Percentiles rank a stretch among this genome's conserved stretches.
phyloP scores from a whole-genome alignment of 2,113 vertebrate species.

The Parus major region DNA sequence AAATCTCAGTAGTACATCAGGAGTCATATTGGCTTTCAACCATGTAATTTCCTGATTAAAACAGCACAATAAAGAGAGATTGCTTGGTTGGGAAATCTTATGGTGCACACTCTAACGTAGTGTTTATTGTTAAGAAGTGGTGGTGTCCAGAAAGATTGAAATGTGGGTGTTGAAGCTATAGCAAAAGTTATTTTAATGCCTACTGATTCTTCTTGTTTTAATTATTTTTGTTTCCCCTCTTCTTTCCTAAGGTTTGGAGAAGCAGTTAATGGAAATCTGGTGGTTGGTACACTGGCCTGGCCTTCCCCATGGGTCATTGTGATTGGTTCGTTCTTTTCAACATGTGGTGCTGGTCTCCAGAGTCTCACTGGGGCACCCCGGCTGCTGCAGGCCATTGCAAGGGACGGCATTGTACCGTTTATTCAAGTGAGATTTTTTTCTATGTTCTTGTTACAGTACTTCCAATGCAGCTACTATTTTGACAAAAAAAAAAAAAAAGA shows the following conservation, averaged over 20 bases:
- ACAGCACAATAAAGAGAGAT: neutral
- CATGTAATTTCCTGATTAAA: neutral
- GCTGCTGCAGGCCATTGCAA: constrained; percentile 92
- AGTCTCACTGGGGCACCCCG: constrained; percentile 94
- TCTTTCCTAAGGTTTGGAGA: constrained; percentile 85
- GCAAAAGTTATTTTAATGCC: neutral
- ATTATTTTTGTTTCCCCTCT: neutral
- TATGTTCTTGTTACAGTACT: neutral
- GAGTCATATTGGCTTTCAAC: neutral
- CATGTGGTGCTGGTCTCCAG: constrained; percentile 93
- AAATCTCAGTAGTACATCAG: neutral
- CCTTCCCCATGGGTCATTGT: constrained; percentile 98
- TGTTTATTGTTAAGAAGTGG: neutral
- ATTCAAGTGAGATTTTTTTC: constrained; percentile 78
- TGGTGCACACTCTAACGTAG: fast-evolving
- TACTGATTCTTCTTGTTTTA: neutral
- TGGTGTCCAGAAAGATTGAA: neutral
- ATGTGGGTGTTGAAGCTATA: neutral
- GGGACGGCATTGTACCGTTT: constrained; percentile 93
- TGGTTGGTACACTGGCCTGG: constrained; percentile 94
- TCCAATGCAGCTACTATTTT: neutral
- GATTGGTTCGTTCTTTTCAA: constrained; percentile 97
- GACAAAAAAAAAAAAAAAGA: too few species aligned
- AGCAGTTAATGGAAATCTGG: constrained; percentile 90
- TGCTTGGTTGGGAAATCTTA: neutral